Percentiles rank a stretch among this genome's conserved stretches.
These are phyloP conservation scores for Xiphophorus maculatus DNA, from an alignment of 2,113 vertebrate genomes.

Conservation along the genomic window DNA sequence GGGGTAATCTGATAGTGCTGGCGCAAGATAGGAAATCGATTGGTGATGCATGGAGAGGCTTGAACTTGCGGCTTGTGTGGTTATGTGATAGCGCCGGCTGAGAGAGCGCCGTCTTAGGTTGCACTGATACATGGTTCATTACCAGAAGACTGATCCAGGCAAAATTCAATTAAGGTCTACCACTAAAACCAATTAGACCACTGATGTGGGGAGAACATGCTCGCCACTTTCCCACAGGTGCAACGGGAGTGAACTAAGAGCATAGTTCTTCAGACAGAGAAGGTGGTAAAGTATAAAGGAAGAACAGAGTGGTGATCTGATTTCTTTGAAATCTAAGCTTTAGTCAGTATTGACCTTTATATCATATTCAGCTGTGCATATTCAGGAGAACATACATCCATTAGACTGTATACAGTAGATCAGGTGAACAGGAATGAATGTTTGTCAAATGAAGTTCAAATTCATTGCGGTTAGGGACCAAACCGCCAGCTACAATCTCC, in stretches of 20 bases:
- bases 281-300: slow-evolving; percentile 9
- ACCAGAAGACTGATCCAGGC: slow-evolving; percentile 46
- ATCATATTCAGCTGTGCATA: neutral
- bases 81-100: slow-evolving; percentile 59
- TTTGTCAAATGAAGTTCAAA: neutral
- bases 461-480: too few species aligned
- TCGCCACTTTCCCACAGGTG: slow-evolving; percentile 23
- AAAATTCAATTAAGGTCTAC: slow-evolving; percentile 67
- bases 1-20: slow-evolving; percentile 62
- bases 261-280: neutral
- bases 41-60: slow-evolving; percentile 32
- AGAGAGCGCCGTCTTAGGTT: slow-evolving; percentile 62
- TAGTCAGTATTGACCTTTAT: neutral
- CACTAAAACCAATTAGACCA: slow-evolving; percentile 60
- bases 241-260: slow-evolving; percentile 8
- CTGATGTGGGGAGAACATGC: slow-evolving; percentile 25
- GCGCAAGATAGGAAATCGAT: slow-evolving; percentile 59
- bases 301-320: neutral
- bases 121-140: slow-evolving; percentile 70
- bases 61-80: slow-evolving; percentile 58
- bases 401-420: neutral
- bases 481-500: too few species aligned
- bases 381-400: neutral
- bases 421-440: too few species aligned
- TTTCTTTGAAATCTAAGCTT: neutral